Conservation (phyloP, 2,797 vertebrate genomes). For the Limnodromus scolopaceus region DNA sequence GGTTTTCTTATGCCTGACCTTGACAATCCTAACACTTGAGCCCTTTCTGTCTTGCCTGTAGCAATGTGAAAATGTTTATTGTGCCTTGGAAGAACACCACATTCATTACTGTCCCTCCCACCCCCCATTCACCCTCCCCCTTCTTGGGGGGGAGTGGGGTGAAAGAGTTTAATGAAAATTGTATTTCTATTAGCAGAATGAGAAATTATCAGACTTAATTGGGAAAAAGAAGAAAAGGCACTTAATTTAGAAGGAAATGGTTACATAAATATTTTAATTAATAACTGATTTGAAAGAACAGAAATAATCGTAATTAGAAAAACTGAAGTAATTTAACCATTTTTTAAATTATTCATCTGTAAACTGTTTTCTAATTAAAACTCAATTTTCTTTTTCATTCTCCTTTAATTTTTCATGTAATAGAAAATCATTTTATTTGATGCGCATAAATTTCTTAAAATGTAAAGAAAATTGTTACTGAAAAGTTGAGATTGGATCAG, state of each 20-base stretch:
- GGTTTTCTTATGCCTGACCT: slow-evolving; percentile 41
- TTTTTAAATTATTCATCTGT: slow-evolving; percentile 73
- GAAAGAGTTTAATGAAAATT: slow-evolving; percentile 70
- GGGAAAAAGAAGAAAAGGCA: slow-evolving; percentile 64
- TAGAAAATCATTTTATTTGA: slow-evolving; percentile 46
- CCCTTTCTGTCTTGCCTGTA: slow-evolving; percentile 50
- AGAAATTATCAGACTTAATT: slow-evolving; percentile 71
- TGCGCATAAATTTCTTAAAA: slow-evolving; percentile 16
- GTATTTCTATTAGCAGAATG: slow-evolving; percentile 69
- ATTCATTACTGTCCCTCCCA: slow-evolving; percentile 42
- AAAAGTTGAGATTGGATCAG: background rate
- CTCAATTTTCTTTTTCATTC: slow-evolving; percentile 65
- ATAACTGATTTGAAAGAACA: slow-evolving; percentile 68
- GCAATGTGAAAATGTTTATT: slow-evolving; percentile 59
- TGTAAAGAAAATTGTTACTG: background rate
- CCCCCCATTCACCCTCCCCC: background rate
- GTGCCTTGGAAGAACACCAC: slow-evolving; percentile 37
- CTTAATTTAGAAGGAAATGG: slow-evolving; percentile 70
- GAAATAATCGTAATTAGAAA: slow-evolving; percentile 72
- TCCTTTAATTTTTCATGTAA: slow-evolving; percentile 65
- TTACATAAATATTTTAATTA: slow-evolving; percentile 75
- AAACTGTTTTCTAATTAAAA: slow-evolving; percentile 75
- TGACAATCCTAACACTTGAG: slow-evolving; percentile 23
- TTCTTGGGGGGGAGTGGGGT: slow-evolving; percentile 11
- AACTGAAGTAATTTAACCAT: slow-evolving; percentile 67